Evolutionary conservation across 2,113 vertebrate genomes (phyloP), one percentile per base, ranked within the genome.

Genomic region (Podilymbus podiceps): DNA sequence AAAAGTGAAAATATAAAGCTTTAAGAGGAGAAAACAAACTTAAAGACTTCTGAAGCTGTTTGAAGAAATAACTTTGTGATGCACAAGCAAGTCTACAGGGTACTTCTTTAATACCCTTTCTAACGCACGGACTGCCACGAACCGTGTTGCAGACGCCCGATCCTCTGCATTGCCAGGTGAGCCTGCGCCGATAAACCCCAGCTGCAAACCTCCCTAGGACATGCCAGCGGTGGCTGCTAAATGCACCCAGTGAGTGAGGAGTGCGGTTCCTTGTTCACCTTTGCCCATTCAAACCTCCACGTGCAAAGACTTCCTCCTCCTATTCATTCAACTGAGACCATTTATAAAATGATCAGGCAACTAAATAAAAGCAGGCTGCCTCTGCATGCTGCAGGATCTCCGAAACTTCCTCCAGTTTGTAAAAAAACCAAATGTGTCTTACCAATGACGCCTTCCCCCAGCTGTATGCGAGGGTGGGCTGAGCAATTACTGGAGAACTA

Each of bases 61-160:
- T 67, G 56, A n/a, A 83, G 90, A 80, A 50, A 67, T 38, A 60
- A 56, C 8, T 59, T 68, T 19, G 18, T 23, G 27, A 31, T 73
- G 24, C 12, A 7, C 85, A 38, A 90, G 40, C 11, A 44, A 79
- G 21, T 42, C 44, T 72, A 18, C 12, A 49, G 15, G 4, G 9
- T 30, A 66, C 7, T 38, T 78, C 52, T 84, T 21, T 20, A 64
- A 16, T 15, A 28, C 4, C 63, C 18, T 19, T 74, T 62, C 78
- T 38, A 28, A 38, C 0, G 0, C n/a, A 49, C 0, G 2, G 14
- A 22, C 31, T 42, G 40, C 23, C 19, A 14, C 0, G 1, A 46
- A 27, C n/a, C 3, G 1, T 62, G n/a, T 7, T 15, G 4, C 19
- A 25, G 21, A 40, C 8, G 5, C 28, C 49, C 23, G 3, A 35